Evolutionary conservation across 2,113 vertebrate species (phyloP), one percentile per base, ranked within the genome.

Genomic region (Athene noctua): DNA sequence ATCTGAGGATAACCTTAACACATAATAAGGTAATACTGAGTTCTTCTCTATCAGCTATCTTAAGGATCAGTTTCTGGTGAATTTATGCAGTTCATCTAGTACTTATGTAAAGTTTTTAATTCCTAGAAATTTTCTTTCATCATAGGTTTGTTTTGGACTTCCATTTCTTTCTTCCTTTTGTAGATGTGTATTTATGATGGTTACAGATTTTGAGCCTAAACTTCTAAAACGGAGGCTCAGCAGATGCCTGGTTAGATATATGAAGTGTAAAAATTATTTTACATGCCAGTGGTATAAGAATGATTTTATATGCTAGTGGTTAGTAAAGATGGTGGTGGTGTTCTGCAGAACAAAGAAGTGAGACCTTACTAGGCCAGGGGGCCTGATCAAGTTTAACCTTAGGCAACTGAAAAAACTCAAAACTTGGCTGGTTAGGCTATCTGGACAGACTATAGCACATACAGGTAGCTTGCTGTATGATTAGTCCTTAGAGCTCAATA

Each of bases 21-120:
- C 99, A 99, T 97, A 99, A 99, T 87, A 99, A 99, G 99, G 99
- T 99, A 96, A 98, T 71, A 51, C 46, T 14, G 17, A 38, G 5
- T 0, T 58, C 81, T 72, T 86, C 52, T 66, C 29, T 84, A 11
- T 86, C 27, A n/a, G 4, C 42, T 94, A 0, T 84, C 18, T 47
- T 79, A 58, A 59, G 32, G 49, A 44, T 88, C 51, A 20, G 12
- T 80, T 90, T 93, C 46, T 91, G 52, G 67, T 72, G 1, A 54
- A 49, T 81, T 47, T 32, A 8, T 63, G 67, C 16, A 59, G 26
- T 82, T 94, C 38, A 36, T 54, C 9, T 75, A 54, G 26, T 63
- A 58, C 8, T 92, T 88, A 16, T 0, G 13, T 40, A 67, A 90
- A 81, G 29, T 65, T 13, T 73, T 90, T 30, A 0, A 46, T 66